Evolutionary conservation across 2,113 vertebrate genomes (phyloP), one percentile per base, ranked within the genome.

Genomic region (Syngnathoides biaculeatus): DNA sequence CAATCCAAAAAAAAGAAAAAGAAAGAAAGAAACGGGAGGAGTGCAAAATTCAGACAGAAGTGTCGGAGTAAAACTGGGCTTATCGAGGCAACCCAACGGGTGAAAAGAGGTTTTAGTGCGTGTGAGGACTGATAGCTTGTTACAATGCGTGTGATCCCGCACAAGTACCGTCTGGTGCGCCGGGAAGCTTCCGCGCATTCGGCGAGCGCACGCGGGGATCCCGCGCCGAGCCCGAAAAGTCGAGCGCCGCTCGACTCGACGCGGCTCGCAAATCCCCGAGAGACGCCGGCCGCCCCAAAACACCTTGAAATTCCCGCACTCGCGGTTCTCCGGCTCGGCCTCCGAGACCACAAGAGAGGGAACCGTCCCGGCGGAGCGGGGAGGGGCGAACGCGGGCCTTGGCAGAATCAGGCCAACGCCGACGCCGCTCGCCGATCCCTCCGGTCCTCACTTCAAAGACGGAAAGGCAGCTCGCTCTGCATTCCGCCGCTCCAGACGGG

Each of bases 381-480:
- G 26, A 65, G 42, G 39, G 48, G 65, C 58, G 43, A 68, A 11
- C 62, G 60, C 43, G 69, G 63, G 72, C 55, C 67, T 71, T 84
- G 84, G 86, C 78, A 87, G 83, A 89, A 88, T 87, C 83, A 81
- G 87, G 86, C 88, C 88, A 89, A 87, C 87, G 84, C 86, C 85
- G 87, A 89, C 69, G 78, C 69, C 81, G 84, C 86, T 83, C 81
- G 75, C 87, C 87, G 84, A 90, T 89, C 87, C 83, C 81, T 87
- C 72, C 78, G 83, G 81, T 80, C 78, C 77, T 86, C 84, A 89
- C 87, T 87, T 89, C 83, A 87, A 88, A 89, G 86, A 86, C 80
- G 73, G 83, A 71, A 86, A 79, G 82, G 78, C 84, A 79, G 80
- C 85, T 87, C 72, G 77, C 78, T 86, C 88, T 83, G 84, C 89